phyloP scores from a whole-genome alignment of 35 echinoderm and acorn worm species.

The Lytechinus pictus region DNA sequence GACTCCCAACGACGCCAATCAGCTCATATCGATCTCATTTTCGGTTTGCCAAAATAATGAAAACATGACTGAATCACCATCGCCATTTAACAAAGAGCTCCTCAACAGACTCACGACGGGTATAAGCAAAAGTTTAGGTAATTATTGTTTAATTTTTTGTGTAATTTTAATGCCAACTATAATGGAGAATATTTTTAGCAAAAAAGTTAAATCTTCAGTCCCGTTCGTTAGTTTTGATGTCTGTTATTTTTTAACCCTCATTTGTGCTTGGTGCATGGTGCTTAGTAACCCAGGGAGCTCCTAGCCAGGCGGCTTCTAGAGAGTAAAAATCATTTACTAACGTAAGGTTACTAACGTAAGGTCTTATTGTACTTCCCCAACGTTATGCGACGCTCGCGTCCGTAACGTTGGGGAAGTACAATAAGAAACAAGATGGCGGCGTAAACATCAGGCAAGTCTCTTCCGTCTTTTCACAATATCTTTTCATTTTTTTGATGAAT shows the following conservation, averaged over 20 bases:
- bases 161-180: neutral
- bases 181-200: neutral
- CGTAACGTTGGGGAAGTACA: no score
- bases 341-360: no score
- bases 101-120: slow-evolving; percentile 9
- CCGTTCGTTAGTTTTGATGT: neutral
- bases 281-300: no score
- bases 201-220: neutral
- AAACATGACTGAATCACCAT: neutral
- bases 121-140: slow-evolving; percentile 15
- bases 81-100: neutral
- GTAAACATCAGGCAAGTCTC: no score
- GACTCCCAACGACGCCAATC: neutral
- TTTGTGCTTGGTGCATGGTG: neutral
- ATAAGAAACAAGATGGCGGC: no score
- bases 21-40: no score
- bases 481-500: no score
- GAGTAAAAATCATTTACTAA: no score
- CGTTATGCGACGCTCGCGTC: no score
- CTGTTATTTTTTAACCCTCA: neutral
- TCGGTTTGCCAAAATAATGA: neutral
- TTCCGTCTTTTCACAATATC: no score
- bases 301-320: no score
- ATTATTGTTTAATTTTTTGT: neutral
- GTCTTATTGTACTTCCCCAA: no score